These are phyloP conservation scores for Plagodis dolabraria DNA, from an alignment of 2,888 invertebrate species.

Conservation along the genomic window DNA sequence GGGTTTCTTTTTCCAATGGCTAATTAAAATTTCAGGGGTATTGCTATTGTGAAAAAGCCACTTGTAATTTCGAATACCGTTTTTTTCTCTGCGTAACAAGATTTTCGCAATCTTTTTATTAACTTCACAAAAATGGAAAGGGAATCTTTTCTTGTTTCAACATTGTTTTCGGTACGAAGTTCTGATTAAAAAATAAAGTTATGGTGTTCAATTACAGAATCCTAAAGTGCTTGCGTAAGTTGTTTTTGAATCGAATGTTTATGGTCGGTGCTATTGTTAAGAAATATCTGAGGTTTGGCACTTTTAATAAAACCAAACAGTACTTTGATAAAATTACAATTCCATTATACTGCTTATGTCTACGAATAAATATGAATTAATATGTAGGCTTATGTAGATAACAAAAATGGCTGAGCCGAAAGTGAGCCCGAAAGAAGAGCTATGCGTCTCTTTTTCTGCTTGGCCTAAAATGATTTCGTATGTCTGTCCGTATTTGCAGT, in stretches of 20 bases:
- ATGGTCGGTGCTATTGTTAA: too few relatives aligned
- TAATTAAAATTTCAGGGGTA: slow-evolving; percentile 30
- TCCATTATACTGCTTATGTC: too few relatives aligned
- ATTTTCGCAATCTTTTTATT: slow-evolving; percentile 25
- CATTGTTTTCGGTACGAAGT: slow-evolving; percentile 5
- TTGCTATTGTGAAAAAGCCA: slow-evolving; percentile 21
- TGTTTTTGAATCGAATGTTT: background rate
- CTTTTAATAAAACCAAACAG: too few relatives aligned
- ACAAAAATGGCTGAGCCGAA: too few relatives aligned
- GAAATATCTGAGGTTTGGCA: too few relatives aligned
- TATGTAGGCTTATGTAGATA: too few relatives aligned
- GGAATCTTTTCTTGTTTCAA: slow-evolving; percentile 8
- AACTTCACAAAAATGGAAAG: slow-evolving; percentile 6
- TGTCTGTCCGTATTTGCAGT: too few relatives aligned
- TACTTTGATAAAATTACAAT: too few relatives aligned
- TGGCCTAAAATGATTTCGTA: too few relatives aligned
- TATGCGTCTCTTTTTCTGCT: too few relatives aligned
- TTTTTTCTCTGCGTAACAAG: slow-evolving; percentile 17
- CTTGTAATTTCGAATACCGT: slow-evolving; percentile 27
- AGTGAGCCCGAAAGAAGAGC: too few relatives aligned
- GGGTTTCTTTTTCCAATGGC: slow-evolving; percentile 16
- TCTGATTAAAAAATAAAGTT: slow-evolving; percentile 18
- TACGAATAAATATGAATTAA: too few relatives aligned
- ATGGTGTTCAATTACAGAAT: background rate
- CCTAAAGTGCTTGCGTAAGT: background rate